These are phyloP conservation scores for Drymodes brunneopygia DNA, from an alignment of 2,113 vertebrate species.

Conservation along the genomic window DNA sequence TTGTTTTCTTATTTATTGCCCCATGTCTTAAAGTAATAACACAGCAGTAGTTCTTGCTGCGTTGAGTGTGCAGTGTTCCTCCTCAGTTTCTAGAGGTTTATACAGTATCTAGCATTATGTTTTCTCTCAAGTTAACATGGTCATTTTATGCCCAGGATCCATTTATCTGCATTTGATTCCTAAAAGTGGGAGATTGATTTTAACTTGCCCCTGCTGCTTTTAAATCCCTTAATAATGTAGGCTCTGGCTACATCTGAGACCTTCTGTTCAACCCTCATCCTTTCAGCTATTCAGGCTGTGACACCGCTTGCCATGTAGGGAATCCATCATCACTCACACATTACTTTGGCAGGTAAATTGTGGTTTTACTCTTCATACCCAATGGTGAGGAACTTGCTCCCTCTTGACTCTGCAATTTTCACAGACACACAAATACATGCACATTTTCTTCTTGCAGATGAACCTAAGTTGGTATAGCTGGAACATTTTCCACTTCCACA, in stretches of 20 bases:
- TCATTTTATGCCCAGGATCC: not conserved
- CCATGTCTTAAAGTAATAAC: not conserved
- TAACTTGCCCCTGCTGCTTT: slow-evolving; percentile 14
- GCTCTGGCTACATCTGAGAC: not conserved
- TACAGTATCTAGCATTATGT: not conserved
- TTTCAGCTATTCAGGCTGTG: slow-evolving; percentile 3
- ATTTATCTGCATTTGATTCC: slow-evolving; percentile 1
- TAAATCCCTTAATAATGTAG: slow-evolving; percentile 5
- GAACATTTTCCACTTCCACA: not conserved
- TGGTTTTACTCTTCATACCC: not conserved
- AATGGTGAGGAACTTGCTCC: not conserved
- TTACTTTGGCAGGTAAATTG: slow-evolving; percentile 6
- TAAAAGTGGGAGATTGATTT: slow-evolving; percentile 4
- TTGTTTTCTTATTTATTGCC: not conserved
- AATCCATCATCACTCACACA: not conserved
- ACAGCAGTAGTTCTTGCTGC: not conserved
- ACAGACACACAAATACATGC: not conserved
- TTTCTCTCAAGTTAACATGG: not conserved
- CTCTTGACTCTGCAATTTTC: not conserved
- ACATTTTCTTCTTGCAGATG: not conserved
- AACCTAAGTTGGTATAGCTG: not conserved
- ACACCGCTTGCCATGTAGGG: not conserved
- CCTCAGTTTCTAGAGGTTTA: not conserved
- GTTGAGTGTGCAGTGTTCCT: not conserved
- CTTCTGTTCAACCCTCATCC: not conserved